Evolutionary conservation across 2,888 invertebrate species (phyloP).

Genomic region (Selenia dentaria): DNA sequence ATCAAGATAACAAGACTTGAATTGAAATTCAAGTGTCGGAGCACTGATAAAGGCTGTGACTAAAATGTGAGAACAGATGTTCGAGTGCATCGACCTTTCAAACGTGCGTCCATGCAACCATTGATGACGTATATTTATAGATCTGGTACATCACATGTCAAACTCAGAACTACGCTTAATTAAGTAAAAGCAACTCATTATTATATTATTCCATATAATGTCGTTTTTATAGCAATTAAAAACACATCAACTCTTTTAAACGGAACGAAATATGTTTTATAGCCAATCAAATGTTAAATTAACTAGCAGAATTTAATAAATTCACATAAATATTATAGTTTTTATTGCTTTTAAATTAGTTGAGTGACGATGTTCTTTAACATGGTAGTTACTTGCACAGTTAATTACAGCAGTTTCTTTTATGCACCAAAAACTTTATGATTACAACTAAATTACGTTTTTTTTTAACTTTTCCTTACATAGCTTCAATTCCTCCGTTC

Average conservation of each 20-base stretch:
- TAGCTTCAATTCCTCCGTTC: too few species aligned
- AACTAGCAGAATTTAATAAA: slow-evolving; percentile 26
- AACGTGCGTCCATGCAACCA: slow-evolving; percentile 51
- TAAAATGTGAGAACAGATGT: slow-evolving; percentile 81
- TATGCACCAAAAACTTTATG: too few species aligned
- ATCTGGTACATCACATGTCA: slow-evolving; percentile 48
- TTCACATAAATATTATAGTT: slow-evolving; percentile 9
- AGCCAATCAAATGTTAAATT: slow-evolving; percentile 25
- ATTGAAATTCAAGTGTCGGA: slow-evolving; percentile 51
- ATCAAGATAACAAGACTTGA: slow-evolving; percentile 34
- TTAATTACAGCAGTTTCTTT: too few species aligned
- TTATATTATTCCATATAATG: slow-evolving; percentile 27
- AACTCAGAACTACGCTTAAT: slow-evolving; percentile 27
- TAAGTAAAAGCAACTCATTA: slow-evolving; percentile 24
- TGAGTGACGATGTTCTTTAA: slow-evolving; percentile 8
- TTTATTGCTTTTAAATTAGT: slow-evolving; percentile 16
- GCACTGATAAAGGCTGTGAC: slow-evolving; percentile 64
- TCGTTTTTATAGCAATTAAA: slow-evolving; percentile 30
- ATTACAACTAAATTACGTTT: too few species aligned
- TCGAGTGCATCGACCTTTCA: slow-evolving; percentile 69
- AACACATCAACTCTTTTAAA: slow-evolving; percentile 23
- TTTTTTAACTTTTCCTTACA: too few species aligned
- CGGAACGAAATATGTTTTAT: slow-evolving; percentile 30
- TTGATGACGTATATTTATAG: slow-evolving; percentile 51
- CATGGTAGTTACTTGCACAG: too few species aligned